Evolutionary conservation across 2,113 vertebrate species (phyloP), one percentile per base, ranked within the genome.

Genomic region (Brachionichthys hirsutus): DNA sequence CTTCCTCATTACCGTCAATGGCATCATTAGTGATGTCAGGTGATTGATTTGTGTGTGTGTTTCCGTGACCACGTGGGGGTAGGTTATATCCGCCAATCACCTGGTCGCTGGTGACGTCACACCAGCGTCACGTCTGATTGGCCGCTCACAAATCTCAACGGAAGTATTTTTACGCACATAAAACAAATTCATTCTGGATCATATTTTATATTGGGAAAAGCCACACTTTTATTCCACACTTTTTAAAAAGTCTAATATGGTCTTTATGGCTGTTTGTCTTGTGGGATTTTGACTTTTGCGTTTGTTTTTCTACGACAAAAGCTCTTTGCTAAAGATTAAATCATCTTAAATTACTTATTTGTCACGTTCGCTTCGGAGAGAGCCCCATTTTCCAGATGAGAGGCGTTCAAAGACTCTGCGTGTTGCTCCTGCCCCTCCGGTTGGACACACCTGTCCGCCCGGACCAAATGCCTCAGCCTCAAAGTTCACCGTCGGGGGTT

Each of bases 391-490:
- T 87, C 85, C 81, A 82, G 73, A 71, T 64, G 75, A 87, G 64
- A 45, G 52, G 77, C 78, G 87, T 88, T 88, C 74, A 90, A 50
- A 89, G 84, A 59, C 43, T 52, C 54, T 18, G 50, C 35, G 46
- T 45, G n/a, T 38, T 73, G 62, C 56, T 66, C 82, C 80, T 70
- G 68, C 70, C 78, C 80, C 55, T 48, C 75, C 63, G 20, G 57
- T 63, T n/a, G 75, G 74, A 87, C 78, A 78, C 87, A 87, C 89
- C 84, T 90, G 89, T 89, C 82, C 66, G 34, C 62, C 70, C 63
- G 24, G 9, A 67, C 75, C 54, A 83, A 84, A 82, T 79, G 81
- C 78, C 72, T 64, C 70, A 63, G 63, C 73, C 74, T 88, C 67
- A 85, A 77, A 84, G 74, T 81, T 85, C 85, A 64, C 75, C 6